These are phyloP conservation scores for Chaetops frenatus DNA, from an alignment of 2,113 vertebrate species.

Conservation along the genomic window DNA sequence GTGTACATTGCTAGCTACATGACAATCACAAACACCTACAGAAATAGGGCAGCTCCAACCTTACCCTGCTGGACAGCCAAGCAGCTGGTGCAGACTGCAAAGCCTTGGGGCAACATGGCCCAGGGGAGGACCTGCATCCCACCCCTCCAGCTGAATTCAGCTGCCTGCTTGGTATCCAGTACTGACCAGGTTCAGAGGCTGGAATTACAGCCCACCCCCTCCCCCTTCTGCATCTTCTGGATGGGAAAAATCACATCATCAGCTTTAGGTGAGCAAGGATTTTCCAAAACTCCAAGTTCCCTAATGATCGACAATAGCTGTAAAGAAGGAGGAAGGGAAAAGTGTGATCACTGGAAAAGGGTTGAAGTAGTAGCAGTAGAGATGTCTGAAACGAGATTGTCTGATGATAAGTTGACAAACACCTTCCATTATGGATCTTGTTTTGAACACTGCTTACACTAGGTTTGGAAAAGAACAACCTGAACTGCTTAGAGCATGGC, in stretches of 20 bases:
- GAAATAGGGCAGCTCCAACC: background rate
- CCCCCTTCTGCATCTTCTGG: background rate
- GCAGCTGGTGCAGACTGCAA: background rate
- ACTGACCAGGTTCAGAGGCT: background rate
- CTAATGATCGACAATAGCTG: background rate
- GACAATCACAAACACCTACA: background rate
- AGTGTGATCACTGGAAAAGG: background rate
- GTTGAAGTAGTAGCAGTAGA: background rate
- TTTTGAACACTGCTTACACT: background rate
- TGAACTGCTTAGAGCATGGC: background rate
- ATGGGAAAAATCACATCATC: background rate
- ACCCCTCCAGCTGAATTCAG: background rate
- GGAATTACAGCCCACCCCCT: background rate
- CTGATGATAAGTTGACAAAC: background rate
- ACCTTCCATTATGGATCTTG: background rate
- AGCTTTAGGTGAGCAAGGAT: background rate
- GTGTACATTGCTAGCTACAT: background rate
- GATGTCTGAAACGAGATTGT: background rate
- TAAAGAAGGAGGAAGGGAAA: background rate
- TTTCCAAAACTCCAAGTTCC: background rate
- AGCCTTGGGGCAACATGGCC: fast-evolving
- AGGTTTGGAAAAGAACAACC: background rate
- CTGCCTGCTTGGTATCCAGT: background rate
- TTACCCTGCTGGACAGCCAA: background rate
- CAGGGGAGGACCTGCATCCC: background rate